These are phyloP conservation scores for Achatina immaculata DNA, from an alignment of 1,140 invertebrate genomes.

Conservation along the genomic window DNA sequence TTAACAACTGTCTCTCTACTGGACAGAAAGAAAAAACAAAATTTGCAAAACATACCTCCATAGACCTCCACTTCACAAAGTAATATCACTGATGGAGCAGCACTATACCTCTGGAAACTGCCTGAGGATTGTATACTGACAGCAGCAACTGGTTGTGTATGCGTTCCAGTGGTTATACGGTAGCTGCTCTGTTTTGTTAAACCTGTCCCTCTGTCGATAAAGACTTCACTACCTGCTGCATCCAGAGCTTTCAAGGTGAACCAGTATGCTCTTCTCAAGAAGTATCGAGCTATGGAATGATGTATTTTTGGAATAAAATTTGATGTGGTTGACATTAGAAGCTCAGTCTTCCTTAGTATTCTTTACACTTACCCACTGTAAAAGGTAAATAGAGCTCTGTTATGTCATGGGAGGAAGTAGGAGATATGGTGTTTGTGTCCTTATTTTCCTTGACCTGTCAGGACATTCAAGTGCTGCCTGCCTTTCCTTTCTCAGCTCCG, in stretches of 20 bases:
- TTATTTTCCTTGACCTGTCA: too few relatives aligned
- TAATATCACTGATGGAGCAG: not conserved
- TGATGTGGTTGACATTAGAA: too few relatives aligned
- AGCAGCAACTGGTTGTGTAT: not conserved
- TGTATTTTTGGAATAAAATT: too few relatives aligned
- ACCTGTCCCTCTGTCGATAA: not conserved
- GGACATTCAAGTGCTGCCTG: too few relatives aligned
- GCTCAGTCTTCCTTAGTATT: too few relatives aligned
- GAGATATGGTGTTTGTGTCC: too few relatives aligned
- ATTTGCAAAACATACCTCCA: not conserved
- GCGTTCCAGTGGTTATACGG: not conserved
- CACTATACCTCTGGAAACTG: not conserved
- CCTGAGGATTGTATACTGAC: not conserved
- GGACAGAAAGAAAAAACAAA: too few relatives aligned
- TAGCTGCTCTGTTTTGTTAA: not conserved
- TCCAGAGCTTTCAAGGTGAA: not conserved
- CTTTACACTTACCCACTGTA: too few relatives aligned
- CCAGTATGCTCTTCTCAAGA: not conserved
- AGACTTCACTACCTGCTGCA: not conserved
- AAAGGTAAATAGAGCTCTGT: too few relatives aligned
- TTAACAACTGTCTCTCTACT: too few relatives aligned
- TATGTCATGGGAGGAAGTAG: too few relatives aligned
- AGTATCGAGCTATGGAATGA: not conserved
- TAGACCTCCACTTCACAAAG: not conserved
- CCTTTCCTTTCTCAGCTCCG: too few relatives aligned